Conservation (phyloP, 2,888 invertebrate genomes). For the Oligia latruncula region DNA sequence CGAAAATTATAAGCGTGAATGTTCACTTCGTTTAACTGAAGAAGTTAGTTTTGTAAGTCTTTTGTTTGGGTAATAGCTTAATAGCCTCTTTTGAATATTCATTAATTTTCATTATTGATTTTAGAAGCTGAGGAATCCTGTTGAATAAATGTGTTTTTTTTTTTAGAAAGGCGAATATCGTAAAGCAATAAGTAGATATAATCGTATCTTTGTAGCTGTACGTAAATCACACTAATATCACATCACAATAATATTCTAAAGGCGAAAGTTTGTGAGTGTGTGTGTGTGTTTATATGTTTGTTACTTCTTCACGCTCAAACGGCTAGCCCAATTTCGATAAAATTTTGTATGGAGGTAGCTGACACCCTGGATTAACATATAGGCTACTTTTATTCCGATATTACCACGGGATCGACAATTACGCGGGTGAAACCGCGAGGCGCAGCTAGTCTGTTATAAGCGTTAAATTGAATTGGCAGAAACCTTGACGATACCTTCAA, state of each 20-base stretch:
- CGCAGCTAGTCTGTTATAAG: too few relatives aligned
- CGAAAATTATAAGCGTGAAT: constrained; percentile 61
- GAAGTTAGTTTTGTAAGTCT: constrained; percentile 43
- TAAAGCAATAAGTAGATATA: background rate
- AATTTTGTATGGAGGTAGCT: too few relatives aligned
- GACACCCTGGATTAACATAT: too few relatives aligned
- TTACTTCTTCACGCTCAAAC: too few relatives aligned
- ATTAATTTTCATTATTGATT: constrained; percentile 47
- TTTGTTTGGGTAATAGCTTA: constrained; percentile 42
- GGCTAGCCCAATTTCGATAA: too few relatives aligned
- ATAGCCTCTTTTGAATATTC: constrained; percentile 34
- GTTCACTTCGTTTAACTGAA: constrained; percentile 45
- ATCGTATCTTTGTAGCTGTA: background rate
- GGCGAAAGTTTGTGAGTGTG: too few relatives aligned
- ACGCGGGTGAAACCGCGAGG: too few relatives aligned
- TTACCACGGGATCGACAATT: too few relatives aligned
- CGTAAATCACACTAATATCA: background rate
- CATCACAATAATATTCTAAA: too few relatives aligned
- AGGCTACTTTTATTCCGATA: too few relatives aligned
- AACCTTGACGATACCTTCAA: background rate
- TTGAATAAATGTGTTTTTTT: background rate
- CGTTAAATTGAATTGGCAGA: background rate
- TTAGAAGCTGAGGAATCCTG: background rate
- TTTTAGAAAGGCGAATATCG: background rate
- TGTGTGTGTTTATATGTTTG: too few relatives aligned